phyloP scores from a whole-genome alignment of 2,113 vertebrate species.

The Suricata suricatta region DNA sequence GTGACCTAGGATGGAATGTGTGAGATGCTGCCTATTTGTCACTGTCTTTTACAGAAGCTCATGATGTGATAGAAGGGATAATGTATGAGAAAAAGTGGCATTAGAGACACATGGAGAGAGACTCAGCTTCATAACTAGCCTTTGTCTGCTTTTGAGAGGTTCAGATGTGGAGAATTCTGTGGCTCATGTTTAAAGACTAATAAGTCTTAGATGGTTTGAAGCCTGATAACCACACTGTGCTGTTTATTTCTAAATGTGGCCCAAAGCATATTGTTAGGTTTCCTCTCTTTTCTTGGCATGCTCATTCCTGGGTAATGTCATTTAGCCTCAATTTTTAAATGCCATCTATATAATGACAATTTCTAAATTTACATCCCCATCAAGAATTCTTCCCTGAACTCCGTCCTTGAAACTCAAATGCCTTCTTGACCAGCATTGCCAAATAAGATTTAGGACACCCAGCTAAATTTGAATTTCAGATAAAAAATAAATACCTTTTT shows the following conservation, averaged over 20 bases:
- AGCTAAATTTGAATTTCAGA: neutral
- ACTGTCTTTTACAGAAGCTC: conserved; percentile 75
- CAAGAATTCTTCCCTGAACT: neutral
- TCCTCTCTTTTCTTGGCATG: neutral
- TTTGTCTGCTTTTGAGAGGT: conserved; percentile 29
- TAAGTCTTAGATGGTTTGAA: neutral
- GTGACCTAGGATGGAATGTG: conserved; percentile 76
- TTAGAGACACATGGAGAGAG: neutral
- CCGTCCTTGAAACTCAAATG: neutral
- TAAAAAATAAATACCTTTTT: neutral
- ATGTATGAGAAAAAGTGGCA: conserved; percentile 65
- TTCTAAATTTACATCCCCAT: neutral
- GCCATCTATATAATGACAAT: neutral
- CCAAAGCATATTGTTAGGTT: neutral
- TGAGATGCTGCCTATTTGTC: conserved; percentile 80
- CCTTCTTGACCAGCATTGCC: neutral
- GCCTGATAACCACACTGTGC: neutral
- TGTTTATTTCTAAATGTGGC: neutral
- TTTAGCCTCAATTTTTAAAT: neutral
- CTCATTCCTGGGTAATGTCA: neutral
- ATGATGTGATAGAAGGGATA: conserved; percentile 61
- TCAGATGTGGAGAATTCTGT: neutral
- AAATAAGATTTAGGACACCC: neutral
- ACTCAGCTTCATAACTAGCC: neutral
- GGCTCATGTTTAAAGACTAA: neutral